A percentile compares a stretch with the other conserved stretches of the same genome.
Evolutionary conservation across 2,113 vertebrate genomes (phyloP).

Genomic region (Varanus salvator): DNA sequence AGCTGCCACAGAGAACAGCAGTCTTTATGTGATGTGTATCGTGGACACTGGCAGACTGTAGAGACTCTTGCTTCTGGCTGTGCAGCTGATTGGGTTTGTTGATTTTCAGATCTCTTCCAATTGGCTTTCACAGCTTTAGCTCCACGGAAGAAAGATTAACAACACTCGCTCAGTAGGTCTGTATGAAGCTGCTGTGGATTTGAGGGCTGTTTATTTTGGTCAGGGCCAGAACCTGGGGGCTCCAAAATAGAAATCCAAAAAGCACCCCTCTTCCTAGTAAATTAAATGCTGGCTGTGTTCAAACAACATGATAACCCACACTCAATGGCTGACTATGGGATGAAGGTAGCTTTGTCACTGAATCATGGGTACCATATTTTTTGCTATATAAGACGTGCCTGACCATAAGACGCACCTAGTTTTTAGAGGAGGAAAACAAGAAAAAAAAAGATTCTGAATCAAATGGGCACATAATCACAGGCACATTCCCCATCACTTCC

Average conservation of each 20-base stretch:
- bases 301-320: too few relatives aligned
- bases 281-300: too few relatives aligned
- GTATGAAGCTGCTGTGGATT: not conserved
- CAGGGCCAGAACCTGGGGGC: not conserved
- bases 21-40: not conserved
- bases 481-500: too few relatives aligned
- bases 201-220: not conserved
- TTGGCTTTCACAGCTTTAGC: not conserved
- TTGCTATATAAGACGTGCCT: too few relatives aligned
- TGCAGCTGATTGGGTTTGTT: not conserved
- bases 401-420: too few relatives aligned
- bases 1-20: not conserved
- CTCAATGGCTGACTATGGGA: too few relatives aligned
- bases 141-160: not conserved
- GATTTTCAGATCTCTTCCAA: not conserved
- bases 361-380: too few relatives aligned
- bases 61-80: not conserved
- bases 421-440: too few relatives aligned
- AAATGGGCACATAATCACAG: too few relatives aligned
- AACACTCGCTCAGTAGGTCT: not conserved
- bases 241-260: not conserved
- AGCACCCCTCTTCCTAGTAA: not conserved
- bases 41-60: not conserved
- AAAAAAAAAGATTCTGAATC: too few relatives aligned
- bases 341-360: too few relatives aligned